Base-by-base conservation (phyloP, 2,113 vertebrate genomes). In the Aramus guarauna region DNA sequence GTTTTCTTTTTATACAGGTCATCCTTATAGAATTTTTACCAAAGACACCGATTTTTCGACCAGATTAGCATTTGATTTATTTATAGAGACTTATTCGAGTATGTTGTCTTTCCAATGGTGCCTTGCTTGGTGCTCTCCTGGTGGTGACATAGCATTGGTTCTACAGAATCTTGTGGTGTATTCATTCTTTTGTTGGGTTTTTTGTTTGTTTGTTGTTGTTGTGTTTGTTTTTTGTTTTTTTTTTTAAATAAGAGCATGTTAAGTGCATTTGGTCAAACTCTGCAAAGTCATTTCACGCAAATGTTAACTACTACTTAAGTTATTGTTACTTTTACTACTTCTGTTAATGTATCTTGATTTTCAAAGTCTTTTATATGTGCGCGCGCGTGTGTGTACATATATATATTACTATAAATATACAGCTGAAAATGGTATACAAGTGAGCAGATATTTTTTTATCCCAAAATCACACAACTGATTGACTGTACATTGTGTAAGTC, bases 11-110 rank as follows among this genome's bases (percentile, higher is more conserved):
- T 94, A 58, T 95, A 76, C 98, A 99, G 99, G 99, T 99, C 95
- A 99, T 99, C 98, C 98, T 99, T 98, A 99, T 99, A 99, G 99
- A 99, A 98, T 99, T 99, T 99, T 99, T 99, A 98, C 99, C 99
- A 98, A 99, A 99, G 99, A 99, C 99, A 94, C 99, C 99, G 41
- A 99, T 99, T 98, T 99, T 99, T 98, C 99, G 99, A 99, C 99
- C 99, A 76, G 99, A 99, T 98, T 99, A 99, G 96, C 96, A 81
- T 87, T 96, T 83, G 93, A 95, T 97, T 96, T 97, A 97, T 97
- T 96, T 98, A 94, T 97, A 98, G 97, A 98, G 97, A 98, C 97
- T 98, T 98, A 95, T 90, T 96, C 94, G 97, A 98, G 97, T 98
- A 98, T 97, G 98, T 98, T 98, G 98, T 98, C 98, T 98, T 99